Evolutionary conservation across 2,113 vertebrate genomes (phyloP), one percentile per base, ranked within the genome.

Genomic region (Syrmaticus mikado): DNA sequence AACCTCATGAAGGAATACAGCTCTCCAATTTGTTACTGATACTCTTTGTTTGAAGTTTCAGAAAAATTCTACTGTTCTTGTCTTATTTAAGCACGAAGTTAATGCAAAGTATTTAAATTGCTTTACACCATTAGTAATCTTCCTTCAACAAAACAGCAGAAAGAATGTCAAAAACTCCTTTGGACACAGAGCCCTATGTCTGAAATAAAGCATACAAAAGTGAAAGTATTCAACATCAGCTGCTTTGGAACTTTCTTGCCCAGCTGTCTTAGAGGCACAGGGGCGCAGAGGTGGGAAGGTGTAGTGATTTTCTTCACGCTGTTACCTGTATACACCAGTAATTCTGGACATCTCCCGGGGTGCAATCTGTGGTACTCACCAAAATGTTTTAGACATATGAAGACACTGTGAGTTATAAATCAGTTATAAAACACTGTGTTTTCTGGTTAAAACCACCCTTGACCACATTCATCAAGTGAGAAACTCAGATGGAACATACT

Each of bases 401-500:
- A 70, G 45, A 80, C 55, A 84, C 32, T 68, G n/a, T 38, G 50
- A 87, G n/a, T 88, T 82, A 79, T 22, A 89, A 82, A 72, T 34
- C 24, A 93, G 61, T 43, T 17, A 20, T 11, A 96, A 85, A 57
- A 3, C 1, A 82, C 27, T 27, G 36, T 48, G 24, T 74, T 86
- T 91, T 71, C 43, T 75, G 25, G 13, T 83, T 65, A 80, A 88
- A 83, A 94, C 28, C 67, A 91, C 30, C n/a, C 77, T 58, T 83
- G 52, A 73, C 25, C 80, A 80, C 71, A 46, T 22, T 45, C 19
- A 70, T 25, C 45, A 66, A 74, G 8, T 24, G 53, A 90, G 22
- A 93, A 80, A 79, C 8, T 72, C 28, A 89, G 58, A n/a, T 34
- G 64, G 55, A 66, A 96, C 99, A 55, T 98, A 99, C 99, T 98